A percentile compares a stretch with the other conserved stretches of the same genome.
phyloP scores from a whole-genome alignment of 2,888 invertebrate species.

The Euphydryas editha region DNA sequence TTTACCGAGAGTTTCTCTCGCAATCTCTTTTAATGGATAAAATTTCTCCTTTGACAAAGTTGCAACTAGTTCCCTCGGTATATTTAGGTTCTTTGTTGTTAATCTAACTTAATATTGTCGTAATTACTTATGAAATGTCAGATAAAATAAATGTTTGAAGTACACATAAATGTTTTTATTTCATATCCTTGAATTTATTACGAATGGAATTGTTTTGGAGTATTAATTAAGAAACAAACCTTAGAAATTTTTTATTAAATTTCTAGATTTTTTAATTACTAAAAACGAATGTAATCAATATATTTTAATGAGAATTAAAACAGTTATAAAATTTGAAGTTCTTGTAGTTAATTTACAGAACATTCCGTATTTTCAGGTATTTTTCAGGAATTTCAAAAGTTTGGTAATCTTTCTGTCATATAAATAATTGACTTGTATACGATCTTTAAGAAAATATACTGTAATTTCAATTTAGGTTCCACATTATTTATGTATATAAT shows the following conservation, averaged over 20 bases:
- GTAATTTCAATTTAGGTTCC: too few relatives aligned
- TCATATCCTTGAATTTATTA: background rate
- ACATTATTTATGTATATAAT: too few relatives aligned
- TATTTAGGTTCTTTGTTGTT: conserved; percentile 44
- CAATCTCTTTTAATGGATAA: conserved; percentile 32
- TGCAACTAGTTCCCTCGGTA: conserved; percentile 38
- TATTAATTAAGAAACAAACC: too few relatives aligned
- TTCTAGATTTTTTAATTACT: background rate
- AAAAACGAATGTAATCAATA: too few relatives aligned
- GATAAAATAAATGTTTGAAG: conserved; percentile 46
- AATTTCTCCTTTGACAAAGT: conserved; percentile 39
- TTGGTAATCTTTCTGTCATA: too few relatives aligned
- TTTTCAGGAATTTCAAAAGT: too few relatives aligned
- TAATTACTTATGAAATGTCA: conserved; percentile 42
- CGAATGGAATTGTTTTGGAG: background rate
- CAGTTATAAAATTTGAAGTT: too few relatives aligned
- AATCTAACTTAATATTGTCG: conserved; percentile 40
- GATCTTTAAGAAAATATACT: too few relatives aligned
- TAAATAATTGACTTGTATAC: too few relatives aligned
- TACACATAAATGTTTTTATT: conserved; percentile 34
- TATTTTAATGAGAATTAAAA: background rate
- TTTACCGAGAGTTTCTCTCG: conserved; percentile 30
- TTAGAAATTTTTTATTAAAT: too few relatives aligned
- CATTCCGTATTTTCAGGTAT: too few relatives aligned
- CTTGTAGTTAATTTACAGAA: too few relatives aligned